Percentiles rank a stretch among this genome's conserved stretches.
Conservation (phyloP, 2,888 invertebrate species). For the Drosophila paucipuncta region DNA sequence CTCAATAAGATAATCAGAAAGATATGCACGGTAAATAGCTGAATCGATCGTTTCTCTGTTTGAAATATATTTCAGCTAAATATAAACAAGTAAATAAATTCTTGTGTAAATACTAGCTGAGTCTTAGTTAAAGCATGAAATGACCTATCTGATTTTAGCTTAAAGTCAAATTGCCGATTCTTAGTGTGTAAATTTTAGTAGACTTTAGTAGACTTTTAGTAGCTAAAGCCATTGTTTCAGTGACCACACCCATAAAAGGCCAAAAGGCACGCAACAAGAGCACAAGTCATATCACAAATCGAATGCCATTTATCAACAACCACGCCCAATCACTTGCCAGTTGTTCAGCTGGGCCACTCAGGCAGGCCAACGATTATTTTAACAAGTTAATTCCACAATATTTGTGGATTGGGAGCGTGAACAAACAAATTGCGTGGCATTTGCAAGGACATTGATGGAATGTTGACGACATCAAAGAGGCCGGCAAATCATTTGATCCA, state of each 20-base stretch:
- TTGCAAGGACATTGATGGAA: constrained; percentile 43
- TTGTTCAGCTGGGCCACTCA: constrained; percentile 1
- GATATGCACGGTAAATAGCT: background rate
- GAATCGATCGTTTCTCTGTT: background rate
- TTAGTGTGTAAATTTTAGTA: background rate
- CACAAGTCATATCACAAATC: constrained; percentile 31
- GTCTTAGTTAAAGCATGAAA: background rate
- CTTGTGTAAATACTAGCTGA: background rate
- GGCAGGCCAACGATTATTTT: constrained; percentile 31
- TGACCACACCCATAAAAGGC: background rate
- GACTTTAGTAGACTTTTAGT: background rate
- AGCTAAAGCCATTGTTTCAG: background rate
- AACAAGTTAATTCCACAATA: constrained; percentile 77
- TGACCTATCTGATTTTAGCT: background rate
- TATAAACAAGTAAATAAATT: background rate
- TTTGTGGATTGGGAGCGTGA: constrained; percentile 57
- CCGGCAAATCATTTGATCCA: constrained; percentile 55
- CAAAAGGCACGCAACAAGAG: background rate
- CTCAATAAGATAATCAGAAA: background rate
- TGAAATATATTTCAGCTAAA: too few species aligned
- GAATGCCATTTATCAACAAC: constrained; percentile 45
- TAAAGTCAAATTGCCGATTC: background rate
- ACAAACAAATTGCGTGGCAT: constrained; percentile 69
- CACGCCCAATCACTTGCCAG: constrained; percentile 10
- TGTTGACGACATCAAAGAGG: constrained; percentile 46